These are phyloP conservation scores for Nephotettix cincticeps DNA, from an alignment of 1,140 invertebrate genomes.

Conservation along the genomic window DNA sequence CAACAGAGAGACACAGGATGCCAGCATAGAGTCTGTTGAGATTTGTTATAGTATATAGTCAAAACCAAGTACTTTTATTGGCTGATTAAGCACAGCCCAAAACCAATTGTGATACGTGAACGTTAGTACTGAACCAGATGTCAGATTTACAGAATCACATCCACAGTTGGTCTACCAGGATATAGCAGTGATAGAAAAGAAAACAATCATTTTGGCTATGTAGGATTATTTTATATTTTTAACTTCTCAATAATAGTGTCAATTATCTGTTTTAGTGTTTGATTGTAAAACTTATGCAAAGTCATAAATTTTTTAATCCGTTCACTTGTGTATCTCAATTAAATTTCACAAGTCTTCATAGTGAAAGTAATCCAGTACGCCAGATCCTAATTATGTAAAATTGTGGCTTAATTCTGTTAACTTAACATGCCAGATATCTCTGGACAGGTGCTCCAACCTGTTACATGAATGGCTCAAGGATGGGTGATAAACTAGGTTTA, in stretches of 20 bases:
- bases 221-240: neutral
- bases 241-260: neutral
- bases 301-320: neutral
- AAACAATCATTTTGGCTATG: neutral
- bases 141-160: no score
- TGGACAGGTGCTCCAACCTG: slow-evolving; percentile 29
- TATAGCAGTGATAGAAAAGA: neutral
- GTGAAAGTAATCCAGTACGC: neutral
- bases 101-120: neutral
- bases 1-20: no score
- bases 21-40: no score
- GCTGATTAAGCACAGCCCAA: neutral
- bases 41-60: no score
- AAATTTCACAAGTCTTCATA: neutral
- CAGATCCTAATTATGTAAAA: neutral
- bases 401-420: neutral
- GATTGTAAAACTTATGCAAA: neutral
- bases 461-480: slow-evolving; percentile 41
- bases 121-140: neutral
- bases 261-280: neutral
- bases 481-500: slow-evolving; percentile 73
- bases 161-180: neutral
- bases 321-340: neutral
- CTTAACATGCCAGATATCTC: slow-evolving; percentile 11
- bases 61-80: neutral